Base-by-base conservation (phyloP, 2,888 invertebrate species). In the Neuroscelio doddi region DNA sequence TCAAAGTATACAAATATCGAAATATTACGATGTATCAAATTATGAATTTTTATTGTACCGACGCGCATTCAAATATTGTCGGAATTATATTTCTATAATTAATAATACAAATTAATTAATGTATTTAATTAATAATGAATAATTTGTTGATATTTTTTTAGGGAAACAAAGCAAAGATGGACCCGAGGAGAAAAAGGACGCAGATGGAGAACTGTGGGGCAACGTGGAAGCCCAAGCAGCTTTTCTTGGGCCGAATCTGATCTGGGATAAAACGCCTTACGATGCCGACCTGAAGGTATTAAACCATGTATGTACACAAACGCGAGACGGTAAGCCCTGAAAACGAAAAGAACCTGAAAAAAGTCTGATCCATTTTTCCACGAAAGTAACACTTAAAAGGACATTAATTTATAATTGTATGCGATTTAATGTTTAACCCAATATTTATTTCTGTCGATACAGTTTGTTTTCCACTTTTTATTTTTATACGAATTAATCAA, bases 251-350 rank as follows among this genome's bases (percentile, higher is more conserved):
- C 96, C 97, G 71, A 96, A 94, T 86, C 88, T 97, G 69, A 67
- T 67, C 24, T 97, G 97, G 97, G 96, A 97, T 87, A 96, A 96
- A 87, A 93, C 95, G 77, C 92, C 93, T 79, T 95, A 95, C 85
- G 95, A 95, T 87, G 93, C 94, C 85, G 95, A 96, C 90, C 94
- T 97, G 89, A 96, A 96, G 92, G 95, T 95, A 91, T 83, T 84
- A 70, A 84, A 84, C 73, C 84, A 84, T 84, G 84, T 84, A 84
- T 84, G 84, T 84, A 84, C 75, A 80, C 76, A 77, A 75, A 77
- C 81, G 80, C 80, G 82, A 78, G 71, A 83, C 82, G 83, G 83
- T 83, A 83, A 83, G 82, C 81, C 77, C 74, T 63, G 47, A 50
- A 68, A 62, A 46, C 57, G 38, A 68, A 62, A 68, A 61, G 46